Base-by-base conservation (phyloP, 2,888 invertebrate species). In the Rhogogaster chlorosoma region DNA sequence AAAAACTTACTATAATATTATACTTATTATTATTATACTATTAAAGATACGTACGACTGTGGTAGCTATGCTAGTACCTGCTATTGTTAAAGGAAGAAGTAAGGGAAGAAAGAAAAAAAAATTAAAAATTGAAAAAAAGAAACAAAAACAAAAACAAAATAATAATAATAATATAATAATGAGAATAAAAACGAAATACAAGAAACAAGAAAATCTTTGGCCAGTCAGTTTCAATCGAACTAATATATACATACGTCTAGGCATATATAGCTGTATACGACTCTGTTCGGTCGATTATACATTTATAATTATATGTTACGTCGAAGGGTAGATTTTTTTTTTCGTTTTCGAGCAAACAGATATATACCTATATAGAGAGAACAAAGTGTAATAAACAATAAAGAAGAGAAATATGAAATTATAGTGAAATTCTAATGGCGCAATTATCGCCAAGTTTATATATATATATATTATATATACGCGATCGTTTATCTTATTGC, bases 51-150 rank as follows among this genome's bases (percentile, higher is more conserved):
- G 93, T 93, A 93, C 93, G 93, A 93, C 94, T 93, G 93, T 94
- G 93, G 93, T 94, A 94, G 94, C 94, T 94, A 94, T 94, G 93
- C 93, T 93, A 93, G 94, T 94, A 94, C 94, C 94, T 94, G 94
- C 93, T 93, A 93, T 93, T 92, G 91, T 92, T 92, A 92, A 92
- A 89, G 87, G 89, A 67, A 67, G 29, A 26, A 83, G 26, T 87
- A 90, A 88, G 85, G 85, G 84, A 88, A 87, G 84, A 84, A 86
- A 84, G 84, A 84, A 85, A 57, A 49, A 80, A 6, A 70, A 26
- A 67, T 45, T 64, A 32, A 42, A 42, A 85, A 83, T 86, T 84
- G 84, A 42, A 53, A 83, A 26, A 78, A 26, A 57, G 26, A 18
- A 70, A 80, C 26, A 85, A 61, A 71, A 83, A 82, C 26, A 53